Evolutionary conservation across 2,888 invertebrate species (phyloP).

Genomic region (Gryllus longicercus): DNA sequence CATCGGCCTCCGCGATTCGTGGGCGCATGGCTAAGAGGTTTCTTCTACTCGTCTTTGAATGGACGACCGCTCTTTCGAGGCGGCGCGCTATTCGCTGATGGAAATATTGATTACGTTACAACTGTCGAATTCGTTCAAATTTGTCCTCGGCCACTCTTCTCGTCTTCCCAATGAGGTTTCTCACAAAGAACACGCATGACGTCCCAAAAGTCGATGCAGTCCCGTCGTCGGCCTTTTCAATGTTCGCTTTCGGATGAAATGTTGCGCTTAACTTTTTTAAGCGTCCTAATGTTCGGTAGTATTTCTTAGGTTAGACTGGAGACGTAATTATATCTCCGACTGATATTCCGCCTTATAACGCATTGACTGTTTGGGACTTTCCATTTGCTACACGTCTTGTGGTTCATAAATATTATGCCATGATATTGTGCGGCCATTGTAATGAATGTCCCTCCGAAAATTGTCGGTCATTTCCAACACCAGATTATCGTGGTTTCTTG

Average conservation of each 20-base stretch:
- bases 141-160: too few relatives aligned
- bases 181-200: too few relatives aligned
- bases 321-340: not conserved
- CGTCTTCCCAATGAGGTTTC: too few relatives aligned
- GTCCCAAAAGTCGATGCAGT: too few relatives aligned
- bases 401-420: not conserved
- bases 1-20: not conserved
- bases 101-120: not conserved
- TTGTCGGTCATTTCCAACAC: not conserved
- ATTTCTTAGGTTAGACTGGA: not conserved
- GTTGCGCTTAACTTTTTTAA: too few relatives aligned
- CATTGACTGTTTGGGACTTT: not conserved
- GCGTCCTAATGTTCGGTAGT: too few relatives aligned
- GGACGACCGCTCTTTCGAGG: not conserved
- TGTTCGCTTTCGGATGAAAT: too few relatives aligned
- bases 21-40: not conserved
- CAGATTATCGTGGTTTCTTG: not conserved
- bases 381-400: not conserved
- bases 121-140: too few relatives aligned
- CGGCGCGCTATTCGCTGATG: not conserved
- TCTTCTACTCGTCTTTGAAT: not conserved
- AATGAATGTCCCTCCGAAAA: not conserved
- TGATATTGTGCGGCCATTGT: not conserved
- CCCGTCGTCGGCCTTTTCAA: too few relatives aligned
- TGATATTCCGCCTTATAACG: not conserved